These are phyloP conservation scores for Elmis aenea DNA, from an alignment of 2,888 invertebrate species.

Conservation along the genomic window DNA sequence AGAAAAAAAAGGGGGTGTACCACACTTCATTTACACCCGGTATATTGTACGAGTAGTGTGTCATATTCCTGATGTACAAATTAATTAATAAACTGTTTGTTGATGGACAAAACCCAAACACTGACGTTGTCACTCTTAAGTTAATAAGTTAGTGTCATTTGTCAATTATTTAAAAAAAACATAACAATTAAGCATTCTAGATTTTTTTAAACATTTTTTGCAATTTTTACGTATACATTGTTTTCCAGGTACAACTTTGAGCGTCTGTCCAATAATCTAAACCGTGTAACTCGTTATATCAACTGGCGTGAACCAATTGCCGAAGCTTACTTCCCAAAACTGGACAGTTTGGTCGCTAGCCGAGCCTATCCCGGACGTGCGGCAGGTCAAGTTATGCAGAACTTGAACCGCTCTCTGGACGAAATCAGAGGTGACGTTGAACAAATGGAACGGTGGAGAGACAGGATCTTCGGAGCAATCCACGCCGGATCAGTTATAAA, in stretches of 20 bases:
- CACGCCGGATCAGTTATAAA: conserved; percentile 56
- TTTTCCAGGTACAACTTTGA: conserved; percentile 67
- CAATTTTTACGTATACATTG: no score
- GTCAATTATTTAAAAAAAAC: no score
- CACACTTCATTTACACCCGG: no score
- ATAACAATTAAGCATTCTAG: no score
- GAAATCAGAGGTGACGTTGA: conserved; percentile 61
- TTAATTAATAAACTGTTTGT: no score
- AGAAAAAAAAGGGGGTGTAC: no score
- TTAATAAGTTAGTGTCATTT: no score
- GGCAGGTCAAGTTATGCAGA: conserved; percentile 50
- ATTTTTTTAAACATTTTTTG: no score
- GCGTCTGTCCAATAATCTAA: conserved; percentile 66
- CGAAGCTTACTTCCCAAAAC: conserved; percentile 81
- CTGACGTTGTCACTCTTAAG: no score
- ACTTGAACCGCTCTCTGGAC: conserved; percentile 64
- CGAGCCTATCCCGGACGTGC: conserved; percentile 71
- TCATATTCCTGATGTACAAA: no score
- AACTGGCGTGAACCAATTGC: conserved; percentile 64
- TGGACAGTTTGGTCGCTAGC: conserved; percentile 68
- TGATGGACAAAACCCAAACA: no score
- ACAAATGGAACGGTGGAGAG: conserved; percentile 70
- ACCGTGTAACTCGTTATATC: conserved; percentile 58
- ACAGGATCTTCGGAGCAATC: conserved; percentile 66
- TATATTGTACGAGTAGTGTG: no score